Base-by-base conservation (phyloP, 2,113 vertebrate genomes). In the Columba livia region DNA sequence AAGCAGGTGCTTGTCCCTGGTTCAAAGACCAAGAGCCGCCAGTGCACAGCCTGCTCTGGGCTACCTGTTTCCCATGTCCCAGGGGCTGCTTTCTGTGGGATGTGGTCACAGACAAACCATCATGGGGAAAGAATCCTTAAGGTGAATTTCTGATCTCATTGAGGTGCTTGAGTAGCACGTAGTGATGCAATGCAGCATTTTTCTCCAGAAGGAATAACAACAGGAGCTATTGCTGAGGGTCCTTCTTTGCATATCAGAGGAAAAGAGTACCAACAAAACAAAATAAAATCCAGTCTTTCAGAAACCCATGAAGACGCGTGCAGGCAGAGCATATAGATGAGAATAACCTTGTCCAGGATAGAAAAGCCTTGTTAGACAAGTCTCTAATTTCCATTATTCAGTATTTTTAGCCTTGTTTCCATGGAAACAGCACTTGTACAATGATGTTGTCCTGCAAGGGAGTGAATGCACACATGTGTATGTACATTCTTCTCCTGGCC, bases 381-480 rank as follows among this genome's bases (percentile, higher is more conserved):
- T 50, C 36, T 87, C 58, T 93, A 87, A 93, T 95, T 87, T 94
- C 90, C 48, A 89, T 93, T 79, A 93, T 89, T 95, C 93, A 42
- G 80, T 94, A 90, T 84, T 96, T 94, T 96, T 95, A 92, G 88
- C 61, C 73, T 87, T 84, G 95, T 97, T 96, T 89, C 96, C 93
- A 97, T 94, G 58, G 96, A 94, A 97, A 97, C 96, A 72, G 69
- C 44, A 87, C 86, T 96, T 87, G 53, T 77, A 71, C 6, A 0
- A 44, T 64, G 61, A 71, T 87, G 80, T 65, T 81, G 78, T 91
- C 93, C 94, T 87, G 86, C 53, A 81, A 94, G 34, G 21, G 34
- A 95, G 34, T 17, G 14, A 34, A 84, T 91, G 50, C 48, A 74
- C 19, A 25, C 20, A 15, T 17, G 32, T 18, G 57, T 69, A 51